Conservation (phyloP, 2,113 vertebrate genomes). For the Sinocyclocheilus rhinocerous region DNA sequence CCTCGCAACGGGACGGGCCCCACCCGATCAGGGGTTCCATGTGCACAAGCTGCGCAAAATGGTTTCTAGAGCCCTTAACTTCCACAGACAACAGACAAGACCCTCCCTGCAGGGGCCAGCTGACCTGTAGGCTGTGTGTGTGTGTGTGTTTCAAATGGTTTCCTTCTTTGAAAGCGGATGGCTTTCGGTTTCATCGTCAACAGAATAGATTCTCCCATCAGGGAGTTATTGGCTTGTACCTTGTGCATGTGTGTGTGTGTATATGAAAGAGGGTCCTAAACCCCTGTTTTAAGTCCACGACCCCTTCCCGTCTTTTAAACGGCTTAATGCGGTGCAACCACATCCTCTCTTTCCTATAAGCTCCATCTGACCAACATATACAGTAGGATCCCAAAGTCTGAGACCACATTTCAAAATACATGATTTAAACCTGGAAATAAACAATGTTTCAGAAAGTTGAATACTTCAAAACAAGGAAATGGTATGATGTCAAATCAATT, state of each 20-base stretch:
- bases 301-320: slow-evolving; percentile 22
- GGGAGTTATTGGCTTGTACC: slow-evolving; percentile 12
- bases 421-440: not conserved
- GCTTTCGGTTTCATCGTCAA: slow-evolving; percentile 45
- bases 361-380: not conserved
- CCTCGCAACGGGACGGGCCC: slow-evolving; percentile 41
- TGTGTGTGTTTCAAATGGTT: slow-evolving; percentile 55
- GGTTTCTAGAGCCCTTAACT: slow-evolving; percentile 57
- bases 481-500: not conserved
- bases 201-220: slow-evolving; percentile 46
- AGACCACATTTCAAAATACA: not conserved
- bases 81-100: slow-evolving; percentile 69
- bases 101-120: slow-evolving; percentile 66
- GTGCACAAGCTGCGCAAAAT: slow-evolving; percentile 10
- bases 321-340: slow-evolving; percentile 10
- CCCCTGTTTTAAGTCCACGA: slow-evolving; percentile 9
- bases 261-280: slow-evolving; percentile 9
- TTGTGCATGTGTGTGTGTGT: slow-evolving; percentile 26
- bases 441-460: not conserved
- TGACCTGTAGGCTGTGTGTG: slow-evolving; percentile 56
- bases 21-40: slow-evolving; percentile 46
- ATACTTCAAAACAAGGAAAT: not conserved
- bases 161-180: slow-evolving; percentile 47
- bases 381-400: not conserved
- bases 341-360: slow-evolving; percentile 14